Evolutionary conservation across 2,888 invertebrate genomes (phyloP), one percentile per base, ranked within the genome.

Genomic region (Eupithecia pulchellata): DNA sequence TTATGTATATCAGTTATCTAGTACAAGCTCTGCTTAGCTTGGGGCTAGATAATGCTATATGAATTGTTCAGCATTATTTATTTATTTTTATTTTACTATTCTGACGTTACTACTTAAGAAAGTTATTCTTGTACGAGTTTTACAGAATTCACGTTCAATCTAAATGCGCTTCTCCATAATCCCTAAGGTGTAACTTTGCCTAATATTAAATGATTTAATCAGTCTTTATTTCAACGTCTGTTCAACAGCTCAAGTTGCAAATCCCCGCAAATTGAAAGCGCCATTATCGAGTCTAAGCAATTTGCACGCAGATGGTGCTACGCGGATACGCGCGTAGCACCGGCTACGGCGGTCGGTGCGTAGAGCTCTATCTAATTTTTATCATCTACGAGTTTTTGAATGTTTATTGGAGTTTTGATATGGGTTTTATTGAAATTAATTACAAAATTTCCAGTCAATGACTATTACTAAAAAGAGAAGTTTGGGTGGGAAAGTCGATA

Each of bases 191-290:
- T 29, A 60, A 30, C 60, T 30, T 30, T 36, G 25, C 32, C 32
- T 52, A 68, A 62, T 52, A 66, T 66, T 58, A 42, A 73, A 67
- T 69, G 11, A 71, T 76, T 77, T 75, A 75, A 79, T 77, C 72
- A 72, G 57, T 74, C 65, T 65, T 68, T 75, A 74, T 70, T 72
- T 75, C 80, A 82, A 82, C 78, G 81, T 84, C 84, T 84, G 81
- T 78, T 79, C 75, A 81, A 84, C 69, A 85, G 82, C 83, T 84
- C 81, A 84, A 87, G 84, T 87, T 85, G 85, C 86, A 92, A 93
- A 93, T 93, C 92, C 91, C 85, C 83, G 84, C 89, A 92, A 92
- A 93, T 93, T 93, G 93, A 93, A 93, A 89, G 86, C 85, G 91
- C 91, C 91, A 92, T 93, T 93, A 93, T 93, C 93, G 90, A 86